These are phyloP conservation scores for Elgaria multicarinata DNA, from an alignment of 2,113 vertebrate species.

Conservation along the genomic window DNA sequence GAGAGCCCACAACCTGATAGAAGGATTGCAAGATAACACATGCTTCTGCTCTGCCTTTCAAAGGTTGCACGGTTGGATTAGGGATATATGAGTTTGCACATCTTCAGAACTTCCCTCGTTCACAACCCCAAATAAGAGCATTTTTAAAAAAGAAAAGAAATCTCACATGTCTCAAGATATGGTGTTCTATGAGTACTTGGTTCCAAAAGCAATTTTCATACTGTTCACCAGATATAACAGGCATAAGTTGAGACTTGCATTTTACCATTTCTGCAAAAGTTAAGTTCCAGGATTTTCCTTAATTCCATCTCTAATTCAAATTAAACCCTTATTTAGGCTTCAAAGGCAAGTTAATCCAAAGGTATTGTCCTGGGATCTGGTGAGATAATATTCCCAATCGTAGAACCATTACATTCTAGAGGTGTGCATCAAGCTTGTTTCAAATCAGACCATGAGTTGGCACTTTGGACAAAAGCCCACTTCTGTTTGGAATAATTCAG, in stretches of 20 bases:
- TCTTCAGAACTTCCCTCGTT: too few relatives aligned
- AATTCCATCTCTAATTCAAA: constrained; percentile 53
- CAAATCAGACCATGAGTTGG: too few relatives aligned
- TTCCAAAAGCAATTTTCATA: constrained; percentile 39
- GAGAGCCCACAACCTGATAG: not conserved
- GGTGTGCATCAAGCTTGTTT: too few relatives aligned
- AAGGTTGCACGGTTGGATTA: not conserved
- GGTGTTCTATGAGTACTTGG: constrained; percentile 35
- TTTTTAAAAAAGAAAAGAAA: too few relatives aligned
- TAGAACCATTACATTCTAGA: not conserved
- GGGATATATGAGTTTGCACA: too few relatives aligned
- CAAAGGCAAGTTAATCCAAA: constrained; percentile 62
- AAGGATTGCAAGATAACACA: not conserved
- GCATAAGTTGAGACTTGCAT: constrained; percentile 50
- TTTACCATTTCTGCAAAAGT: constrained; percentile 64
- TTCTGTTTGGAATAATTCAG: too few relatives aligned
- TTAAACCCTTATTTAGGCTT: constrained; percentile 54
- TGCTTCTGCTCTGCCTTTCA: not conserved
- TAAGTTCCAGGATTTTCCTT: constrained; percentile 56
- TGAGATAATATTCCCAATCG: constrained; percentile 45
- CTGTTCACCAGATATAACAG: constrained; percentile 38
- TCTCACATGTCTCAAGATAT: not conserved
- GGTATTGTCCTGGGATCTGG: constrained; percentile 52
- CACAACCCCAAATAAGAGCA: too few relatives aligned
- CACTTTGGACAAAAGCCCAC: too few relatives aligned